These are phyloP conservation scores for Germaria angustata DNA, from an alignment of 2,888 invertebrate species.

Conservation along the genomic window DNA sequence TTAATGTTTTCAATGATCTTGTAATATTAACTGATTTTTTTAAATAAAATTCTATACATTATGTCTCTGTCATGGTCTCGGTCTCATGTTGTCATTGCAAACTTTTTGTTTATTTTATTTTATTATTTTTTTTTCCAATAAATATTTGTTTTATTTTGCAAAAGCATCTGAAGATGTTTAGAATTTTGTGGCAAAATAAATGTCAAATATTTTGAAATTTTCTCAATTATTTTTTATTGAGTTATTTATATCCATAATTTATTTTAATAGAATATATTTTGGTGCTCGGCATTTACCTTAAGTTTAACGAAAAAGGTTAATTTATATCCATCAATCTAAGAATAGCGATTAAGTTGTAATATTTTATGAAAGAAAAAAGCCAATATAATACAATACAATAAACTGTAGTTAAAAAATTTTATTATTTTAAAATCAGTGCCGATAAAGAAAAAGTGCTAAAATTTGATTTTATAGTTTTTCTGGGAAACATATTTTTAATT, in stretches of 20 bases:
- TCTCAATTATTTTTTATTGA: conserved; percentile 1
- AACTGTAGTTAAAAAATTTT: not conserved
- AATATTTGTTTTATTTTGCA: not conserved
- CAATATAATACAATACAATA: not conserved
- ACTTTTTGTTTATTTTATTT: conserved; percentile 10
- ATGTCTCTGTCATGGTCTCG: conserved; percentile 65
- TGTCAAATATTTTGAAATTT: conserved; percentile 55
- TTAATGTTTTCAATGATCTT: conserved; percentile 66
- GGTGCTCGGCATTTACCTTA: not conserved
- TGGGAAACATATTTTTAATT: too few species aligned
- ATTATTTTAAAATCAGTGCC: not conserved
- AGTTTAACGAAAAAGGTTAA: conserved; percentile 22
- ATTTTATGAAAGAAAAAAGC: not conserved
- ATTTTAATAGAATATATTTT: conserved; percentile 22
- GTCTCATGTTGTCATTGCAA: conserved; percentile 10
- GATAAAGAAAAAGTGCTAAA: too few species aligned
- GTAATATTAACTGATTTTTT: conserved; percentile 46
- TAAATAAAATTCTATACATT: conserved; percentile 33
- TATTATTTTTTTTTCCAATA: not conserved
- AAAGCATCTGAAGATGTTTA: conserved; percentile 35
- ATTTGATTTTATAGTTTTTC: too few species aligned
- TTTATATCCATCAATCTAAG: conserved; percentile 17
- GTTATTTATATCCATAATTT: conserved; percentile 33
- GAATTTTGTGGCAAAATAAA: conserved; percentile 29
- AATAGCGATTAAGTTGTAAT: conserved; percentile 24